Evolutionary conservation across 2,113 vertebrate genomes (phyloP), one percentile per base, ranked within the genome.

Genomic region (Pangasianodon gigas): DNA sequence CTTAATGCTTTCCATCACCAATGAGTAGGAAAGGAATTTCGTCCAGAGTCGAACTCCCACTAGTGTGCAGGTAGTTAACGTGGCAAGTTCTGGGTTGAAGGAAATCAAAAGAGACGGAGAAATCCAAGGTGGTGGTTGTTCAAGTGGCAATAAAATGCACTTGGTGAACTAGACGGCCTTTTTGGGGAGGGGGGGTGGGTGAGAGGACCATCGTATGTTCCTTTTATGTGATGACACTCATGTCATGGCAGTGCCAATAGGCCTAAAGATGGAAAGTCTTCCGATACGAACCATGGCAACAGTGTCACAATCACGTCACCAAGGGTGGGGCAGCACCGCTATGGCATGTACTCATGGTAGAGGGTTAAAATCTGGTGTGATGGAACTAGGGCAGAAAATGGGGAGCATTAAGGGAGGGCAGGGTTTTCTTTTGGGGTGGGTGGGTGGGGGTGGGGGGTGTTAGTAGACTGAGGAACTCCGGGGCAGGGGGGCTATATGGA

Each of bases 321-420:
- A 16, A 65, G 89, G 91, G 86, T 88, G 83, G 88, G 37, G 89
- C 56, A 41, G 69, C 52, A 56, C 44, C 67, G 41, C 69, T 89
- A 32, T 88, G 89, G 79, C 90, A 82, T 84, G 77, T n/a, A 48
- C 18, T 56, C 92, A 92, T 88, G 92, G 62, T 92, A 91, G 94
- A 94, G 94, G 95, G 95, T 95, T 95, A 94, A 93, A 90, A 93
- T 94, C 86, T 93, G 93, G 91, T 91, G 82, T 90, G 93, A 94
- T 91, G 74, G 93, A 96, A 95, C 94, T 96, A 94, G 96, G 96
- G 90, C 95, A 96, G 90, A 93, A 93, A 91, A 93, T 93, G 91
- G 92, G 92, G 65, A 81, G 90, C 87, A 92, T 74, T 91, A 91
- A n/a, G 62, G 84, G 89, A 71, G 41, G 90, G 51, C 26, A 56